Evolutionary conservation across 1,140 invertebrate genomes (phyloP).

Genomic region (Neoseiulus cucumeris): DNA sequence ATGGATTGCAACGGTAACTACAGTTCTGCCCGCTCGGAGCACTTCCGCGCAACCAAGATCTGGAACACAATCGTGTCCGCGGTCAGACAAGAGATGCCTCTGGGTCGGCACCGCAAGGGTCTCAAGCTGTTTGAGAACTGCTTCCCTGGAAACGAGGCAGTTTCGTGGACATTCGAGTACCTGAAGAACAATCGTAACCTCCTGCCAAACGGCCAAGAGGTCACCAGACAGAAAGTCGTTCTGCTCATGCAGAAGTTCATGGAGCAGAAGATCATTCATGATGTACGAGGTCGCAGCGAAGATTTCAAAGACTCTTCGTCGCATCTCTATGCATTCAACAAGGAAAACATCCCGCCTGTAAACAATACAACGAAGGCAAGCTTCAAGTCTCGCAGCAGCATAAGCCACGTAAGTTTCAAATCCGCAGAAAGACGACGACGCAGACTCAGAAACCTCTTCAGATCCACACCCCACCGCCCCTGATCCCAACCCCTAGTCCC

Average conservation of each 20-base stretch:
- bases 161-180: background rate
- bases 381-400: background rate
- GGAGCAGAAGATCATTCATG: conserved; percentile 2
- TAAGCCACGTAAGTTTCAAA: background rate
- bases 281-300: background rate
- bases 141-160: background rate
- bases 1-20: too few species aligned
- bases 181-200: background rate
- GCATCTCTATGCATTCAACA: background rate
- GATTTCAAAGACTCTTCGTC: background rate
- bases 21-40: background rate
- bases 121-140: background rate
- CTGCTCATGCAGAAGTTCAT: conserved; percentile 5
- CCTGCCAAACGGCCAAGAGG: background rate
- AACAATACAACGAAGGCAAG: background rate
- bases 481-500: too few species aligned
- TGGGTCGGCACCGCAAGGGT: background rate
- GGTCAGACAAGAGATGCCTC: background rate
- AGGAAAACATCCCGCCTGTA: background rate
- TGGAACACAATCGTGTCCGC: conserved; percentile 1
- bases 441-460: background rate
- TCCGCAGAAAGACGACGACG: background rate
- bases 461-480: background rate
- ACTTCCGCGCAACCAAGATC: background rate
- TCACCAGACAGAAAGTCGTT: background rate